Percentiles rank a stretch among this genome's conserved stretches.
phyloP scores from a whole-genome alignment of 1,140 invertebrate species.

The Palaemon carinicauda region DNA sequence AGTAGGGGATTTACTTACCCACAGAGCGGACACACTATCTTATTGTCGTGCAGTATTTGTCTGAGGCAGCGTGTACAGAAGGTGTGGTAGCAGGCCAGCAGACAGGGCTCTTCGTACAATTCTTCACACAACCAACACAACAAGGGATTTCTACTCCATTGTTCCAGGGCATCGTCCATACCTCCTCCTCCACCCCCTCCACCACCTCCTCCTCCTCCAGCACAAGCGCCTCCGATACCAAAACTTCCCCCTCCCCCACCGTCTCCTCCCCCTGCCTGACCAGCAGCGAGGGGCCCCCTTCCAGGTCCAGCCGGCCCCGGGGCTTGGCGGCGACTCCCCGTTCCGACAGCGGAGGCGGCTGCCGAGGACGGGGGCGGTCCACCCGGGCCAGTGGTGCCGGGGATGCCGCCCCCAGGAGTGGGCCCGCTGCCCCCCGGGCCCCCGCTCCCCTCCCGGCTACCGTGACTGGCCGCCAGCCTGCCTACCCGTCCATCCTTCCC shows the following conservation, averaged over 20 bases:
- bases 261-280: constrained; percentile 6
- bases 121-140: constrained; percentile 75
- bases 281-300: not conserved
- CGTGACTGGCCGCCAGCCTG: constrained; percentile 56
- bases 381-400: constrained; percentile 29
- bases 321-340: constrained; percentile 17
- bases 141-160: constrained; percentile 69
- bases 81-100: constrained; percentile 75
- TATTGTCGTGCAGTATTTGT: constrained; percentile 71
- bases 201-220: not conserved
- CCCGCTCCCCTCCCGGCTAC: constrained; percentile 49
- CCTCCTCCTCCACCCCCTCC: constrained; percentile 11
- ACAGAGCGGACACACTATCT: constrained; percentile 74
- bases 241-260: constrained; percentile 6
- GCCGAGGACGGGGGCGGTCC: constrained; percentile 35
- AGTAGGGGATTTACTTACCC: constrained; percentile 71
- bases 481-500: constrained; percentile 49
- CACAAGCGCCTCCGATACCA: not conserved
- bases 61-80: constrained; percentile 74
- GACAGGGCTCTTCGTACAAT: constrained; percentile 74
- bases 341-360: constrained; percentile 16
- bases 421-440: constrained; percentile 41
- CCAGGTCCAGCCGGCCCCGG: too few relatives aligned
- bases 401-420: constrained; percentile 45
- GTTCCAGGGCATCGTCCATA: constrained; percentile 55